These are phyloP conservation scores for Neomorphus geoffroyi DNA, from an alignment of 2,797 vertebrate species.

Conservation along the genomic window DNA sequence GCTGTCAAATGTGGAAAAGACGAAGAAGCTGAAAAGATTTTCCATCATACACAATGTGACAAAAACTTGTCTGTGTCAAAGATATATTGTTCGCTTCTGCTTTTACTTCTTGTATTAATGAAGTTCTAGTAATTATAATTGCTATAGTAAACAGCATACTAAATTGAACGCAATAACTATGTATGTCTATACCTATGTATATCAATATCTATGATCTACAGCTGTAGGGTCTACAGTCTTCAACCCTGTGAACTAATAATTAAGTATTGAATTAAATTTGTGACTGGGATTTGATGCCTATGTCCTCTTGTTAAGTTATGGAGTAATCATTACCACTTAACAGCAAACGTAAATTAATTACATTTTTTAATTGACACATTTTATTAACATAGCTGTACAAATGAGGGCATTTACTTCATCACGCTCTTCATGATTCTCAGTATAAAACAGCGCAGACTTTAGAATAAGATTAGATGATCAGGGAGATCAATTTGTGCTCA, in stretches of 20 bases:
- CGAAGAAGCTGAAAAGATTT: background rate
- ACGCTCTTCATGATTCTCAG: background rate
- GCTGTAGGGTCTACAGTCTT: background rate
- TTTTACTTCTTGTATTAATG: background rate
- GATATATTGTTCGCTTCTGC: background rate
- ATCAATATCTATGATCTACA: background rate
- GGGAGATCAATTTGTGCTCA: background rate
- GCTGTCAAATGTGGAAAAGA: background rate
- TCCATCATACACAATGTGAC: background rate
- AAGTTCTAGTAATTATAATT: background rate
- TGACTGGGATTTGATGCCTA: background rate
- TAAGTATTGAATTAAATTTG: background rate
- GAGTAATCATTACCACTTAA: background rate
- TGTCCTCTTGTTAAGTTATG: background rate
- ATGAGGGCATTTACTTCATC: background rate
- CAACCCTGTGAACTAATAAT: background rate
- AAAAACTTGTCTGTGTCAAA: background rate
- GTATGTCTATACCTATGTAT: background rate
- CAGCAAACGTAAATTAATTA: background rate
- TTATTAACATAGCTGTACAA: background rate
- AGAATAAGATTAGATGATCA: background rate
- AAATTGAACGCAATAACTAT: background rate
- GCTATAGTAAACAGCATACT: background rate
- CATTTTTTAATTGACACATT: background rate
- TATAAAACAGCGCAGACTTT: background rate